Evolutionary conservation across 2,113 vertebrate species (phyloP).

Genomic region (Delphinus delphis): DNA sequence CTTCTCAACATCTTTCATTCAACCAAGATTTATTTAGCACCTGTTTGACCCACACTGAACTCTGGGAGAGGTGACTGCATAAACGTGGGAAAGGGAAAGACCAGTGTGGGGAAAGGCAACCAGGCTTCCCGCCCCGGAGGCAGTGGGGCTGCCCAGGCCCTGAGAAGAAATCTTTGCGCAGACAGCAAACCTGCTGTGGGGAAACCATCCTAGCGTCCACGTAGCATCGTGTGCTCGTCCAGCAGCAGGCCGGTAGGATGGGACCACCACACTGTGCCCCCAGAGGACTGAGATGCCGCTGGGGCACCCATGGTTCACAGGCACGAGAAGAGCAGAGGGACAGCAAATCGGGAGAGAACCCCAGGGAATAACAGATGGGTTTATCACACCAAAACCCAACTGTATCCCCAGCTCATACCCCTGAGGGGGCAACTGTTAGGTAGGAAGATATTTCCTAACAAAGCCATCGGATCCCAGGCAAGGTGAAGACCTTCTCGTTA

Average conservation of each 20-base stretch:
- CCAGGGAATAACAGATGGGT: not conserved
- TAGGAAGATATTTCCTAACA: not conserved
- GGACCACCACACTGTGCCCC: not conserved
- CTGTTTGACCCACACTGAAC: not conserved
- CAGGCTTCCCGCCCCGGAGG: not conserved
- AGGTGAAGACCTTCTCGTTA: not conserved
- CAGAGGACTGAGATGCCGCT: not conserved
- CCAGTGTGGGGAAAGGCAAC: not conserved
- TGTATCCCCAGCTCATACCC: not conserved
- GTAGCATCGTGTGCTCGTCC: fast-evolving
- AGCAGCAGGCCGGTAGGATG: not conserved
- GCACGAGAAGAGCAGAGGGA: not conserved
- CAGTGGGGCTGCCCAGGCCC: not conserved
- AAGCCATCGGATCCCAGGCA: not conserved
- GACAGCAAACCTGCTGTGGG: not conserved
- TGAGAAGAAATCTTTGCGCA: not conserved
- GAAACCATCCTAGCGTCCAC: not conserved
- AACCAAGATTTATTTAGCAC: not conserved
- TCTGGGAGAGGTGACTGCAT: not conserved
- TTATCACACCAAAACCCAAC: not conserved
- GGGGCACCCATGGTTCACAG: not conserved
- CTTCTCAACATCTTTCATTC: constrained; percentile 17
- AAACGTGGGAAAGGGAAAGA: not conserved
- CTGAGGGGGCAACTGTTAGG: not conserved
- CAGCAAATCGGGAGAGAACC: not conserved